phyloP scores from a whole-genome alignment of 1,140 invertebrate species.

The Drosophila nigromelanica region DNA sequence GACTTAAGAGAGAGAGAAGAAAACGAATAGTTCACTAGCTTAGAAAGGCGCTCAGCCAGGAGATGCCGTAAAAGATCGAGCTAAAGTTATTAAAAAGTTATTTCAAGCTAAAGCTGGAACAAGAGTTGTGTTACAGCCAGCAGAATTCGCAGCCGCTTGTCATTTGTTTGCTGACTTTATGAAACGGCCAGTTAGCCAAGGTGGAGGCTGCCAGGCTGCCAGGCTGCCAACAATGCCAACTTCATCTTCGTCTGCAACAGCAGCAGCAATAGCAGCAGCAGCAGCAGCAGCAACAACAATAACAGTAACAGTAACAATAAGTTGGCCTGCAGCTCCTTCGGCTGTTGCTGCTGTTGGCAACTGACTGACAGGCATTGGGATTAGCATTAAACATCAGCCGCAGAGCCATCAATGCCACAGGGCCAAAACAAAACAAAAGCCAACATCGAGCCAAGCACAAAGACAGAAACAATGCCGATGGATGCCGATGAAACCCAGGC shows the following conservation, averaged over 20 bases:
- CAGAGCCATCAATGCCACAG: constrained; percentile 33
- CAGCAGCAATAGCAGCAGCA: constrained; percentile 19
- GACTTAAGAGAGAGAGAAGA: background rate
- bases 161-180: constrained; percentile 77
- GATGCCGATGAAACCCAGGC: background rate
- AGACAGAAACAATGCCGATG: constrained; percentile 17
- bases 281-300: constrained; percentile 23
- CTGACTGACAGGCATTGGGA: constrained; percentile 66
- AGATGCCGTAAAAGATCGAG: background rate
- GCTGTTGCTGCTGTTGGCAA: constrained; percentile 11
- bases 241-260: constrained; percentile 65
- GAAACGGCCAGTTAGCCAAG: constrained; percentile 39
- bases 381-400: constrained; percentile 68
- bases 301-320: constrained; percentile 54
- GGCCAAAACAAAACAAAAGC: constrained; percentile 42
- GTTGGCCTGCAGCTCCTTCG: constrained; percentile 26
- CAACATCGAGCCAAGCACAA: constrained; percentile 30
- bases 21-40: background rate
- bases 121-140: constrained; percentile 34
- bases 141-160: constrained; percentile 47
- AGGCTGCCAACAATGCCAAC: constrained; percentile 56
- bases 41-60: background rate
- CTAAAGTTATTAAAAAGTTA: background rate
- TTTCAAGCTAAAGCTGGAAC: background rate
- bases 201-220: constrained; percentile 7